These are phyloP conservation scores for Lontra canadensis DNA, from an alignment of 2,113 vertebrate genomes.

Conservation along the genomic window DNA sequence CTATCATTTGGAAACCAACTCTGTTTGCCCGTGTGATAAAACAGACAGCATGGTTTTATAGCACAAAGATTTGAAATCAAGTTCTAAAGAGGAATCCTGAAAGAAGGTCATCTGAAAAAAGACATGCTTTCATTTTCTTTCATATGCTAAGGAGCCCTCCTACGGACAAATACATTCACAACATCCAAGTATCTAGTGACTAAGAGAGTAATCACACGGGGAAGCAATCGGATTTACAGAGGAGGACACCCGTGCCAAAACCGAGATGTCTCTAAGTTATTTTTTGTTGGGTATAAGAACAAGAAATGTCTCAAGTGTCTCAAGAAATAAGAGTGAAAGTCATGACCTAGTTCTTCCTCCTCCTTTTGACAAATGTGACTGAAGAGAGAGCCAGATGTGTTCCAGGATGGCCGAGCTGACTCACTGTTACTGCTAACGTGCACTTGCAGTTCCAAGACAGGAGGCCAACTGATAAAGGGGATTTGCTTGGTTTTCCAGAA, in stretches of 20 bases:
- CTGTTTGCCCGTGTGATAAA: background rate
- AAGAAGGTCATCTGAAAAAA: background rate
- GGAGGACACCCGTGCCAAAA: background rate
- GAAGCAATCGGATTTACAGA: background rate
- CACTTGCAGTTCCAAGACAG: background rate
- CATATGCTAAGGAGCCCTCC: background rate
- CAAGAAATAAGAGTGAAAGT: conserved; percentile 41
- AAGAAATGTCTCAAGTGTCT: background rate
- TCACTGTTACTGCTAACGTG: conserved; percentile 15
- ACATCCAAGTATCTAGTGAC: background rate
- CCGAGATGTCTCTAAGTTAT: background rate
- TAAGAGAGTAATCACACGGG: background rate
- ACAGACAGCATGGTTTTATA: background rate
- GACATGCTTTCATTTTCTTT: conserved; percentile 31
- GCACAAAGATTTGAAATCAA: background rate
- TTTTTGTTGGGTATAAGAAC: background rate
- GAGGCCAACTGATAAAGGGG: background rate
- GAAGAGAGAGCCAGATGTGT: background rate
- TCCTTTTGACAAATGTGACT: background rate
- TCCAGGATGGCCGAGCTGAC: background rate
- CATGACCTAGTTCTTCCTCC: background rate
- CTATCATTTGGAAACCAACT: background rate
- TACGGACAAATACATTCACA: background rate
- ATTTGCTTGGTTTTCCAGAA: conserved; percentile 60
- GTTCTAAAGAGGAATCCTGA: background rate